Percentiles rank a stretch among this genome's conserved stretches.
Evolutionary conservation across 2,797 vertebrate species (phyloP).

Genomic region (Hydrophis major): DNA sequence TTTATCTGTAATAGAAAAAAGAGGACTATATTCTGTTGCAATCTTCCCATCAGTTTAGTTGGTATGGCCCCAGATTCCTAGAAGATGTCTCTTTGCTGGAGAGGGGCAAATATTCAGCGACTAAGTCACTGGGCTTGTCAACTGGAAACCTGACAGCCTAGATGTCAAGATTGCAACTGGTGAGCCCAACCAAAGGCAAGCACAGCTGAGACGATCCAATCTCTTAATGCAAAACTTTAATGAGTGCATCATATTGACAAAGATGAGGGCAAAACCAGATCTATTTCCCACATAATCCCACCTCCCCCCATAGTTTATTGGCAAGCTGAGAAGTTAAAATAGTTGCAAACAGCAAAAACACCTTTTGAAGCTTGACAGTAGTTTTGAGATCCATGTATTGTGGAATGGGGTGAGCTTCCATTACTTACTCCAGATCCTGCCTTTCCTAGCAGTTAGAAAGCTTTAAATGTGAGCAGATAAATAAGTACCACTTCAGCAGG

Average conservation of each 20-base stretch:
- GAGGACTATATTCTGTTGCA: not conserved
- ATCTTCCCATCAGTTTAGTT: not conserved
- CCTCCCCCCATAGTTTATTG: no score
- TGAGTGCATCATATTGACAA: no score
- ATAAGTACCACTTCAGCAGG: not conserved
- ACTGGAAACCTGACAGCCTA: no score
- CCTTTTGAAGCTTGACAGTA: no score
- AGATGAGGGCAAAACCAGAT: no score
- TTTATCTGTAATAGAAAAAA: not conserved
- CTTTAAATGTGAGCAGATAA: not conserved
- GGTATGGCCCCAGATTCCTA: not conserved
- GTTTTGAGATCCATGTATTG: not conserved
- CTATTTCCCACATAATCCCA: no score
- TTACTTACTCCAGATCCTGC: not conserved
- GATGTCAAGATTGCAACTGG: no score
- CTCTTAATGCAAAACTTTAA: no score
- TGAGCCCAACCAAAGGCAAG: no score
- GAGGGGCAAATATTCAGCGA: not conserved
- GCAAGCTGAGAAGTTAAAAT: no score
- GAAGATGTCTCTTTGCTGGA: not conserved
- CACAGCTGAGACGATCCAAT: no score
- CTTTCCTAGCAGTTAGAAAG: not conserved
- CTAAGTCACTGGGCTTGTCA: not conserved
- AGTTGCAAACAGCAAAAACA: no score
- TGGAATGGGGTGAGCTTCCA: not conserved